A percentile compares a stretch with the other conserved stretches of the same genome.
These are phyloP conservation scores for Eurois occulta DNA, from an alignment of 2,888 invertebrate genomes.

Conservation along the genomic window DNA sequence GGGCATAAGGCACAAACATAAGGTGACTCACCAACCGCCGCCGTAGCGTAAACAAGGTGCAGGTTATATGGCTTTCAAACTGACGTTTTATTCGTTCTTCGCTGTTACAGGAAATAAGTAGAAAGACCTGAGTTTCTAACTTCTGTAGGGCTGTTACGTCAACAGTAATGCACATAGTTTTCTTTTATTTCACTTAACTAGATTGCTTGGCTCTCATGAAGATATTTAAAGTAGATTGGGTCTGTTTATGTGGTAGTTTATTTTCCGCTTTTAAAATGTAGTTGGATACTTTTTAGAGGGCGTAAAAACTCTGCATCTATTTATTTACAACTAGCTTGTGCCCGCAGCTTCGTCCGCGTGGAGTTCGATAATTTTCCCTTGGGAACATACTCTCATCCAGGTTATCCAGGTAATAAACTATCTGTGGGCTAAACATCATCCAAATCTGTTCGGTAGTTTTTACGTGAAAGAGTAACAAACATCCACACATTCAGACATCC, in stretches of 20 bases:
- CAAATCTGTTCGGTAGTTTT: too few species aligned
- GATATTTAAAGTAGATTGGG: conserved; percentile 29
- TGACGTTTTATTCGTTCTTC: conserved; percentile 64
- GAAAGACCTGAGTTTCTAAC: conserved; percentile 44
- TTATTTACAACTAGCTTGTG: neutral
- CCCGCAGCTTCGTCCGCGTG: too few species aligned
- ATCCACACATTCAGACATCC: too few species aligned
- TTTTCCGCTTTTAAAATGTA: conserved; percentile 8
- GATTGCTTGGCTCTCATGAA: conserved; percentile 28
- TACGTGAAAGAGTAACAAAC: too few species aligned
- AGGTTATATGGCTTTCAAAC: conserved; percentile 67
- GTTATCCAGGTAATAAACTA: too few species aligned
- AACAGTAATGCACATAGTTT: conserved; percentile 48
- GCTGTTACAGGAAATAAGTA: conserved; percentile 66
- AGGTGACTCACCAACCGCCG: conserved; percentile 63
- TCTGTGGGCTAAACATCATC: too few species aligned
- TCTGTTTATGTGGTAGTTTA: conserved; percentile 10
- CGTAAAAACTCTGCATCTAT: neutral
- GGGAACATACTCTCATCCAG: too few species aligned
- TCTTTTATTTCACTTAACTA: conserved; percentile 47
- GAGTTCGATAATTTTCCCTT: too few species aligned
- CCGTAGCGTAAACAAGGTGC: conserved; percentile 71
- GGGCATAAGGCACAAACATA: conserved; percentile 26
- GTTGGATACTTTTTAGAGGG: neutral
- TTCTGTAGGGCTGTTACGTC: conserved; percentile 35